Evolutionary conservation across 2,888 invertebrate species (phyloP).

Genomic region (Rhopalosiphum nymphaeae): DNA sequence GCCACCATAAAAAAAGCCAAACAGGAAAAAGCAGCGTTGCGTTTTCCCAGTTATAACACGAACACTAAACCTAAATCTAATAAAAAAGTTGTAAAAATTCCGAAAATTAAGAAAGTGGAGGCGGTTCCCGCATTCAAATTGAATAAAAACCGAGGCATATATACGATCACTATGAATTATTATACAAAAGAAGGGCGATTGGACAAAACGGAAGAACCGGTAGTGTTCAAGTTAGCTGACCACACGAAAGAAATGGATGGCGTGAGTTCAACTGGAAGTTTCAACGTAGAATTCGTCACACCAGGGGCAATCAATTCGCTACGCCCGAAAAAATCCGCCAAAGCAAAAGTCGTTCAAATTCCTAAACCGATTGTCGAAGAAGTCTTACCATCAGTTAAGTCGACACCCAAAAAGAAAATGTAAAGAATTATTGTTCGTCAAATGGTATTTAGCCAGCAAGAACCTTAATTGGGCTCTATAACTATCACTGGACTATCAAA

Average conservation of each 20-base stretch:
- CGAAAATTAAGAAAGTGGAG: background rate
- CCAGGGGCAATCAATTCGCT: background rate
- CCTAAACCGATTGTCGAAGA: background rate
- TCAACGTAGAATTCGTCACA: background rate
- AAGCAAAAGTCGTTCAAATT: background rate
- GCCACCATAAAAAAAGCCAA: background rate
- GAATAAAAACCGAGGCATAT: background rate
- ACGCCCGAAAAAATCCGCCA: background rate
- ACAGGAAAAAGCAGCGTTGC: background rate
- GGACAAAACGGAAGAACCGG: background rate
- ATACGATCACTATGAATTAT: background rate
- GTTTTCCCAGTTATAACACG: background rate
- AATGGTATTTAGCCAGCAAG: too few species aligned
- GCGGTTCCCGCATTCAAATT: background rate
- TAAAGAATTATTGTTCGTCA: background rate
- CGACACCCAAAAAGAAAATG: background rate
- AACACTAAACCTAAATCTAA: background rate
- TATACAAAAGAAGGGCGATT: background rate
- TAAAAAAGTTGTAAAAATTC: background rate
- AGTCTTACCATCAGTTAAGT: background rate
- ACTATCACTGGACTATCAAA: background rate
- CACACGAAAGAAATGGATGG: background rate
- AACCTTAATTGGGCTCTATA: background rate
- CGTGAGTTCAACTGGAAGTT: background rate
- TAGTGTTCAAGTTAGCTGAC: background rate